A percentile compares a stretch with the other conserved stretches of the same genome.
Conservation (phyloP, 1,140 invertebrate genomes). For the Sesamia nonagrioides region DNA sequence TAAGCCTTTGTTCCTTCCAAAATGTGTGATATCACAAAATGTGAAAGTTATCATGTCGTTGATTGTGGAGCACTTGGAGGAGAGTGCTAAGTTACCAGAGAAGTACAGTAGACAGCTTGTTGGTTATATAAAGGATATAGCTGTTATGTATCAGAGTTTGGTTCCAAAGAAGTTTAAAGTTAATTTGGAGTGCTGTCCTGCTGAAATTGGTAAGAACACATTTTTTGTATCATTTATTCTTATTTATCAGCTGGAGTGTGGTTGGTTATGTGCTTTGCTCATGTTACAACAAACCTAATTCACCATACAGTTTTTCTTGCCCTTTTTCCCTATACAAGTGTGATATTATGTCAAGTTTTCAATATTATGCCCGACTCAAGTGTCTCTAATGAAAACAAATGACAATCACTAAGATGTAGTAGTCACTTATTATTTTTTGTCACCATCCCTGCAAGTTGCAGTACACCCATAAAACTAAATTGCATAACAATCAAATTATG, state of each 20-base stretch:
- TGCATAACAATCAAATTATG: too few species aligned
- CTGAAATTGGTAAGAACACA: conserved; percentile 79
- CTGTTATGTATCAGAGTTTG: conserved; percentile 81
- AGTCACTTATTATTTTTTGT: too few species aligned
- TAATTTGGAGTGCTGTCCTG: conserved; percentile 77
- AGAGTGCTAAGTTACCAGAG: conserved; percentile 76
- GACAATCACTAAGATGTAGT: too few species aligned
- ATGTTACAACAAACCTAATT: too few species aligned
- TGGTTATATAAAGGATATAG: conserved; percentile 79
- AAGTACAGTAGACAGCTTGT: conserved; percentile 74
- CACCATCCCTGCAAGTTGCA: too few species aligned
- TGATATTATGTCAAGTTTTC: neutral
- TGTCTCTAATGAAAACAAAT: too few species aligned
- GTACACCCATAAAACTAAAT: too few species aligned
- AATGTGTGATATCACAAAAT: conserved; percentile 81
- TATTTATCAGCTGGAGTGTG: neutral
- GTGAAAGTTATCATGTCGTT: conserved; percentile 78
- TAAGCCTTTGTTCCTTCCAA: conserved; percentile 77
- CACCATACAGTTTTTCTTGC: neutral
- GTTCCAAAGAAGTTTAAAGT: conserved; percentile 81
- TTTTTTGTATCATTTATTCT: neutral
- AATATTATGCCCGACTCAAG: too few species aligned
- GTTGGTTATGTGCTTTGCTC: too few species aligned
- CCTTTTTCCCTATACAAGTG: neutral
- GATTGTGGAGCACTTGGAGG: conserved; percentile 80